Evolutionary conservation across 2,113 vertebrate genomes (phyloP), one percentile per base, ranked within the genome.

Genomic region (Tragelaphus scriptus): DNA sequence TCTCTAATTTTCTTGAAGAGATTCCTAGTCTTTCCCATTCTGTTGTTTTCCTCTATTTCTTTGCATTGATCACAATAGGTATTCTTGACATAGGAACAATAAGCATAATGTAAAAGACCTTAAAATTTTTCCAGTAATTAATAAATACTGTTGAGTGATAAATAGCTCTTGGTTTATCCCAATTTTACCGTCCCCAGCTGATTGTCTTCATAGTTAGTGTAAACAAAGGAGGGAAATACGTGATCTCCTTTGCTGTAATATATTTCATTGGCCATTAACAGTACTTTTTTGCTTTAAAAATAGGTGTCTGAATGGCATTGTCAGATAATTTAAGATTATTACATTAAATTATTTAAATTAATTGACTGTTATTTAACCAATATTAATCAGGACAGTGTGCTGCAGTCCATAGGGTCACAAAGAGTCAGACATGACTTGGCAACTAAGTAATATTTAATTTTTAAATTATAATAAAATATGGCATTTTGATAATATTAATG

Each of bases 401-500:
- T 23, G 19, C 19, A 40, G 68, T 75, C 68, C 36, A 40, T 75
- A 11, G 68, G n/a, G 68, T 75, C 68, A 75, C 36, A 75, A 40
- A 40, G 68, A 75, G n/a, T 75, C 36, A 40, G n/a, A 25, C 5
- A 40, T 23, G 68, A 75, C n/a, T 75, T 75, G 10, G 68, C 2
- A 1, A 71, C n/a, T 71, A 71, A 71, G 40, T 75, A 40, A 40
- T 19, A 75, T 75, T 75, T 95, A 80, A 89, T 71, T 92, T 89
- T 75, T 56, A 81, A 90, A 68, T 91, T 86, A 65, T 79, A 63
- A 53, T 77, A 58, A 93, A 75, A 71, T 71, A 51, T 85, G 40
- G 63, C 25, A 93, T 97, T 93, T 92, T 97, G 25, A 86, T 96
- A 51, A 51, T 79, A 65, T 36, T 56, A 91, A 88, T 68, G 23